A percentile compares a stretch with the other conserved stretches of the same genome.
Conservation (phyloP, 2,797 vertebrate genomes). For the Strix occidentalis region DNA sequence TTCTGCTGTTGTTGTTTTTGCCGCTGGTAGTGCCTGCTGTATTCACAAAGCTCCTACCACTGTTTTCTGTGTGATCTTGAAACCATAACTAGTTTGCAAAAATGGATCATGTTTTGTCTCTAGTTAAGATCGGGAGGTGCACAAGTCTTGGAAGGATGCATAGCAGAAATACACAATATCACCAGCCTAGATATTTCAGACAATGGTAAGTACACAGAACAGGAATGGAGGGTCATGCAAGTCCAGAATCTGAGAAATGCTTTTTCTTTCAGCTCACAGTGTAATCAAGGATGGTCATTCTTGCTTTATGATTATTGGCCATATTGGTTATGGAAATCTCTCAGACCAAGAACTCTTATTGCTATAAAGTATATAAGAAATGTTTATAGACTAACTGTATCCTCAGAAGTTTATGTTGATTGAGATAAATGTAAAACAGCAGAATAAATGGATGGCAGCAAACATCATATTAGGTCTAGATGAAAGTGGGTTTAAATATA, state of each 20-base stretch:
- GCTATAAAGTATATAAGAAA: background rate
- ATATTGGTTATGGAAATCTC: background rate
- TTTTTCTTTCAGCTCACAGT: background rate
- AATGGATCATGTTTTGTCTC: conserved; percentile 59
- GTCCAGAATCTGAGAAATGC: background rate
- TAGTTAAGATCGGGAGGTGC: conserved; percentile 95
- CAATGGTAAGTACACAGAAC: conserved; percentile 84
- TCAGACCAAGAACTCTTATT: background rate
- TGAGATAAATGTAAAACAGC: background rate
- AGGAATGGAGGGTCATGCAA: background rate
- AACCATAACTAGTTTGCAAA: background rate
- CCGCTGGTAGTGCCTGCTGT: background rate
- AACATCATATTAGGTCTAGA: background rate
- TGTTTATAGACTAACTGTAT: background rate
- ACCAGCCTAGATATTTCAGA: conserved; percentile 96
- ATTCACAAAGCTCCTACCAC: background rate
- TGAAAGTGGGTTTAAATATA: background rate
- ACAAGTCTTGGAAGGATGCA: conserved; percentile 97
- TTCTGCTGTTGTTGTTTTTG: conserved; percentile 22
- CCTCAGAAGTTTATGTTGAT: background rate
- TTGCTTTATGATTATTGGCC: background rate
- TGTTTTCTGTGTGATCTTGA: conserved; percentile 26
- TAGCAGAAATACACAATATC: conserved; percentile 97
- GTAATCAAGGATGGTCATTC: background rate
- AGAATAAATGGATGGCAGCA: background rate